A percentile compares a stretch with the other conserved stretches of the same genome.
phyloP scores from a whole-genome alignment of 2,888 invertebrate genomes.

The Drosophila algonquin region DNA sequence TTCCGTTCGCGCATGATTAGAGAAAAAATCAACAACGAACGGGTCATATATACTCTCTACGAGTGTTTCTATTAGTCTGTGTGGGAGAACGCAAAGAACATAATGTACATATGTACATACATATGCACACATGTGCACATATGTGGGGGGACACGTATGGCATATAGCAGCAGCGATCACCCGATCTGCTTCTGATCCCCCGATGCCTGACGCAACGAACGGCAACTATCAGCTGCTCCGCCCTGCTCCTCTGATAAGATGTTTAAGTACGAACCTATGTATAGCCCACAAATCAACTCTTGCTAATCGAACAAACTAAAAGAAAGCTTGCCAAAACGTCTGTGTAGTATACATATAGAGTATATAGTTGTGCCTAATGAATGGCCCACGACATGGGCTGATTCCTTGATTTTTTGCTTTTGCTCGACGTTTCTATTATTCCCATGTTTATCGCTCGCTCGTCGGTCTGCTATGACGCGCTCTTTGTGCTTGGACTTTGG shows the following conservation, averaged over 20 bases:
- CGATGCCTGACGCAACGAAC: background rate
- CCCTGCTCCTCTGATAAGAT: constrained; percentile 11
- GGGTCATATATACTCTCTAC: background rate
- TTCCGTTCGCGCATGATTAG: constrained; percentile 34
- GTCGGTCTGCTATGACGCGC: constrained; percentile 52
- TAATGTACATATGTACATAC: constrained; percentile 2
- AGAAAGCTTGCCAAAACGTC: constrained; percentile 17
- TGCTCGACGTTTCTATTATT: constrained; percentile 20
- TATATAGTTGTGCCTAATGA: constrained; percentile 27
- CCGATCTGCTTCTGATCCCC: constrained; percentile 36
- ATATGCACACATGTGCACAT: background rate
- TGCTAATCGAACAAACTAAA: constrained; percentile 7
- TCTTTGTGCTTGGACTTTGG: constrained; percentile 60
- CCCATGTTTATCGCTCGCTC: constrained; percentile 1
- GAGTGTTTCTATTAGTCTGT: background rate
- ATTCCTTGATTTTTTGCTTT: constrained; percentile 52
- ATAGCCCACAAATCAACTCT: constrained; percentile 3
- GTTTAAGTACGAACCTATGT: constrained; percentile 7
- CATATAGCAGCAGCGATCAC: constrained; percentile 50
- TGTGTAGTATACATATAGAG: background rate
- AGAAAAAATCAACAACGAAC: background rate
- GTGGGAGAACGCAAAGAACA: constrained; percentile 1
- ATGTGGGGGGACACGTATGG: constrained; percentile 30
- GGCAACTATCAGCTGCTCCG: constrained; percentile 2
- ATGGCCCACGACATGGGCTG: constrained; percentile 47